Evolutionary conservation across 2,113 vertebrate genomes (phyloP).

Genomic region (Sander lucioperca): DNA sequence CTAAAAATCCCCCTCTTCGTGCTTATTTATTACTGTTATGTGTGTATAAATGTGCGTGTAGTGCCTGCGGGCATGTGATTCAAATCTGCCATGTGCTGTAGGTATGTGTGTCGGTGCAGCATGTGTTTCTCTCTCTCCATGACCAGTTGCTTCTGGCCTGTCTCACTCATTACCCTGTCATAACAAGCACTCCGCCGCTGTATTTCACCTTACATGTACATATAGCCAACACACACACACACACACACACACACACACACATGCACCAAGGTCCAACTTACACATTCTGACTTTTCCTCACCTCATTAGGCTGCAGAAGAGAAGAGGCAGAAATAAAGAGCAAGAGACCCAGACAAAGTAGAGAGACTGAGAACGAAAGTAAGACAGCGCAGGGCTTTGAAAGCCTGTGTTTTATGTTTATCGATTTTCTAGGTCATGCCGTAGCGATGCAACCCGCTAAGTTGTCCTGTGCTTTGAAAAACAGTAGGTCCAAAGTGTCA

Average conservation of each 20-base stretch:
- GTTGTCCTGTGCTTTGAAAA: constrained; percentile 51
- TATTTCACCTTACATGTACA: constrained; percentile 62
- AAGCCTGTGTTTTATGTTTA: constrained; percentile 27
- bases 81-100: constrained; percentile 39
- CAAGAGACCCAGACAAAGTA: neutral
- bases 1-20: constrained; percentile 29
- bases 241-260: constrained; percentile 8
- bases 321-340: constrained; percentile 26
- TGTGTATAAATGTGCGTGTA: constrained; percentile 34
- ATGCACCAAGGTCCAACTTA: constrained; percentile 21
- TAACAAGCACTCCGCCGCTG: constrained; percentile 71
- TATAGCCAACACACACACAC: constrained; percentile 48
- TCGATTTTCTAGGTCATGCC: constrained; percentile 52
- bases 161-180: constrained; percentile 81
- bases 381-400: constrained; percentile 22
- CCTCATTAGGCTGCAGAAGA: constrained; percentile 67
- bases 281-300: constrained; percentile 69
- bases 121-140: constrained; percentile 50
- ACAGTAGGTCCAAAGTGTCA: constrained; percentile 53
- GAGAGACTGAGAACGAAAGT: constrained; percentile 34
- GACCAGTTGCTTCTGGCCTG: constrained; percentile 73
- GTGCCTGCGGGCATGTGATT: constrained; percentile 44
- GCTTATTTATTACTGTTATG: constrained; percentile 57
- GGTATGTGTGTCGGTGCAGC: constrained; percentile 35
- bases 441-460: constrained; percentile 26